phyloP scores from a whole-genome alignment of 1,140 invertebrate genomes.

The Drosophila ohnishii region DNA sequence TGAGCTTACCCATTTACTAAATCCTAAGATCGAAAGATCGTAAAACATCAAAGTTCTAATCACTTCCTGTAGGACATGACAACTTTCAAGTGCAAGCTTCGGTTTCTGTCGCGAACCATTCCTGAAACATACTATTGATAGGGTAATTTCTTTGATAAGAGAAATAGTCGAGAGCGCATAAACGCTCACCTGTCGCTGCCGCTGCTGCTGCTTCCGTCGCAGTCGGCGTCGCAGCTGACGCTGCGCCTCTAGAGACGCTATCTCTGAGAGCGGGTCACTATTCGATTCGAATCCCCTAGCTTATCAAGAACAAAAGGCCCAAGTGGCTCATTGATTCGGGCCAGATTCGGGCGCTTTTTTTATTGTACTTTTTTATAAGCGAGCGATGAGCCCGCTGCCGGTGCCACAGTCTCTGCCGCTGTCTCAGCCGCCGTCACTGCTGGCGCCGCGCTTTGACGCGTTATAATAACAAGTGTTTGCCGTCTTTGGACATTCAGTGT shows the following conservation, averaged over 20 bases:
- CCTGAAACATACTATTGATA: background rate
- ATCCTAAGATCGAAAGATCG: too few species aligned
- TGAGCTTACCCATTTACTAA: background rate
- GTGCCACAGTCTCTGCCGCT: conserved; percentile 9
- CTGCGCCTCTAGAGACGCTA: conserved; percentile 11
- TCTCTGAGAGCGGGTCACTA: conserved; percentile 31
- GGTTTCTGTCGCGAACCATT: conserved; percentile 10
- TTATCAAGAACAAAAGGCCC: conserved; percentile 42
- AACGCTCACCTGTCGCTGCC: conserved; percentile 31
- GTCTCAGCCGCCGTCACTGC: conserved; percentile 28
- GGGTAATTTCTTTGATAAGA: conserved; percentile 25
- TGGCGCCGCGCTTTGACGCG: conserved; percentile 72
- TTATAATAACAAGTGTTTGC: conserved; percentile 83
- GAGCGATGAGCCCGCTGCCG: conserved; percentile 34
- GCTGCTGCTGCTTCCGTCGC: conserved; percentile 7
- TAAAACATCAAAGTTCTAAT: too few species aligned
- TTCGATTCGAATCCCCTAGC: conserved; percentile 12
- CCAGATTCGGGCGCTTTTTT: conserved; percentile 37
- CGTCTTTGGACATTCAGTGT: conserved; percentile 82
- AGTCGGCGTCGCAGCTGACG: conserved; percentile 18
- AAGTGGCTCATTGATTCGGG: conserved; percentile 57
- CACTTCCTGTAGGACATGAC: background rate
- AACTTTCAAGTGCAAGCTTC: background rate
- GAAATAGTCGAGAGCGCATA: conserved; percentile 22
- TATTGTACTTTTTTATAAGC: conserved; percentile 5